Conservation (phyloP, 1,140 invertebrate species). For the Helicoverpa zea region DNA sequence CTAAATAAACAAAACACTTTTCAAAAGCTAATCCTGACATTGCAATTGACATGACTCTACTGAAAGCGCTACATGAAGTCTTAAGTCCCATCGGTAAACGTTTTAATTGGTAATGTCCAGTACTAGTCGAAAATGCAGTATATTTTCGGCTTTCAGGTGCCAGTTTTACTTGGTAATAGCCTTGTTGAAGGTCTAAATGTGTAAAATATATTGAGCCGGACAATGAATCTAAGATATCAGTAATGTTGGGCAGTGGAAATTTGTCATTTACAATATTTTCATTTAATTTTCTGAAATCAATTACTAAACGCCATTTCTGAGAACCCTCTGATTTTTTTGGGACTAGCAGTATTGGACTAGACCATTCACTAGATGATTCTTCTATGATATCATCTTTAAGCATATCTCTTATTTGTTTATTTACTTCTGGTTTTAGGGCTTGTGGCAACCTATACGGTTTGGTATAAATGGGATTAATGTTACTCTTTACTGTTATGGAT, state of each 20-base stretch:
- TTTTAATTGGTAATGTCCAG: constrained; percentile 31
- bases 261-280: constrained; percentile 19
- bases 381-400: constrained; percentile 45
- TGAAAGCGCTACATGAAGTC: constrained; percentile 3
- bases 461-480: not conserved
- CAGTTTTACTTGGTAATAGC: constrained; percentile 20
- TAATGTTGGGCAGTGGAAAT: constrained; percentile 16
- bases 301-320: constrained; percentile 33
- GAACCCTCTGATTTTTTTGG: constrained; percentile 19
- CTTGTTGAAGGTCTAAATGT: constrained; percentile 39
- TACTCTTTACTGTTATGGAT: constrained; percentile 26
- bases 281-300: constrained; percentile 33
- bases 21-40: constrained; percentile 29
- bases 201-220: constrained; percentile 29
- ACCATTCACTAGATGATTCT: constrained; percentile 24
- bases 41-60: constrained; percentile 28
- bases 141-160: not conserved
- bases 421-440: constrained; percentile 24
- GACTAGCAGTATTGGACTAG: constrained; percentile 29
- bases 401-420: constrained; percentile 45
- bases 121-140: constrained; percentile 20
- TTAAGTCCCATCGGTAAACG: constrained; percentile 33
- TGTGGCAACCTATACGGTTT: constrained; percentile 47
- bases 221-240: constrained; percentile 2
- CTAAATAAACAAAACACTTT: constrained; percentile 41